Percentiles rank a stretch among this genome's conserved stretches.
These are phyloP conservation scores for Cygnus buccinator DNA, from an alignment of 2,113 vertebrate species.

Conservation along the genomic window DNA sequence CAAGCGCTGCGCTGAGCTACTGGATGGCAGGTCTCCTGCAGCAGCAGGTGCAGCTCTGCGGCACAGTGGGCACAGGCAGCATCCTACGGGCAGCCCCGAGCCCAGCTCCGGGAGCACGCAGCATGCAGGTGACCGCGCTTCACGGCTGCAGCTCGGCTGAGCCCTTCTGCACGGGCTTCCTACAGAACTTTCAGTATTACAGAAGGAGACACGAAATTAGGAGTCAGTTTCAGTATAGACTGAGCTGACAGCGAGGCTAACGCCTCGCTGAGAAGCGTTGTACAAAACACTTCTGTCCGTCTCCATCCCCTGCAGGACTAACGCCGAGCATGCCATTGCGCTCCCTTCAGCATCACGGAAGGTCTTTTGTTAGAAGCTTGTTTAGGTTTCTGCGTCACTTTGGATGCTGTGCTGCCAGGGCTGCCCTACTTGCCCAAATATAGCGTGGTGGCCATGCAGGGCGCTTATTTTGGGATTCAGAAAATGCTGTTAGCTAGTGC, in stretches of 20 bases:
- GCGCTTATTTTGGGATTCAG: not conserved
- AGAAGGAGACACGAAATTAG: not conserved
- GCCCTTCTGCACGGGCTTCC: not conserved
- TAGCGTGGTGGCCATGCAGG: not conserved
- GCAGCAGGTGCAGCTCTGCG: not conserved
- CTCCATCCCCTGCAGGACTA: not conserved
- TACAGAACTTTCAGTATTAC: not conserved
- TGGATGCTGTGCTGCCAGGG: not conserved
- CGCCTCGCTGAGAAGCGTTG: not conserved
- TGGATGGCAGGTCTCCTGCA: not conserved
- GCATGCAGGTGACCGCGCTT: no score
- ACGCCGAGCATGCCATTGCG: rapidly evolving
- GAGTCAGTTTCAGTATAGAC: not conserved
- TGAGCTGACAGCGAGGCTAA: not conserved
- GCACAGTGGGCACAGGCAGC: not conserved
- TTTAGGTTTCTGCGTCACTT: not conserved
- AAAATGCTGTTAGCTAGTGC: not conserved
- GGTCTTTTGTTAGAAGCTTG: not conserved
- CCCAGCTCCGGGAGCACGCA: no score
- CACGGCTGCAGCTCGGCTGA: rapidly evolving
- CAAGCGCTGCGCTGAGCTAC: not conserved
- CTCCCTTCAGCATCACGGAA: not conserved
- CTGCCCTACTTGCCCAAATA: not conserved
- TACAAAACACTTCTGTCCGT: not conserved
- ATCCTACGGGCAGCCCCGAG: not conserved